Conservation (phyloP, 2,888 invertebrate species). For the Leistus spinibarbis region DNA sequence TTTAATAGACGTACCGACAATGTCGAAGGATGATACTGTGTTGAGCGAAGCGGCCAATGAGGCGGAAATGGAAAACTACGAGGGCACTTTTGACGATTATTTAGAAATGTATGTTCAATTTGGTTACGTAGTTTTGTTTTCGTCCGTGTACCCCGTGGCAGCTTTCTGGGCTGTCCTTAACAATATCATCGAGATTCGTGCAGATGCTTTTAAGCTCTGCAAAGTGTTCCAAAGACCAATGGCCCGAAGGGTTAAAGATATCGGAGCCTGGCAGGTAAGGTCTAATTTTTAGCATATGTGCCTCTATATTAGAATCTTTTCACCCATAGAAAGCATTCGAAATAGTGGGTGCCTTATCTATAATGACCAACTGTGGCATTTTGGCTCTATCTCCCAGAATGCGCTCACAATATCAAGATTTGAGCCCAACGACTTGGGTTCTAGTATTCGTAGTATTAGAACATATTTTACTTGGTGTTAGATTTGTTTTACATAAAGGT, state of each 20-base stretch:
- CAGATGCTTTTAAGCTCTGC: conserved; percentile 77
- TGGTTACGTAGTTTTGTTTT: conserved; percentile 78
- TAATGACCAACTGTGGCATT: conserved; percentile 77
- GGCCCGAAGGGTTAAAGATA: conserved; percentile 69
- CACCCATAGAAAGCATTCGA: conserved; percentile 69
- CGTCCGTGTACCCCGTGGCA: conserved; percentile 77
- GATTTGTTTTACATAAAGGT: conserved; percentile 68
- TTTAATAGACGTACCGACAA: conserved; percentile 52
- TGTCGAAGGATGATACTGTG: conserved; percentile 58
- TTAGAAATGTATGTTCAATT: conserved; percentile 80
- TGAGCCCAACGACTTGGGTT: conserved; percentile 57
- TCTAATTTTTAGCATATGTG: background rate
- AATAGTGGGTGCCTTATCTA: conserved; percentile 69
- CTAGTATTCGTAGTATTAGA: conserved; percentile 71
- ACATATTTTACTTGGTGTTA: conserved; percentile 69
- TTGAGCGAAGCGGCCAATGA: conserved; percentile 62
- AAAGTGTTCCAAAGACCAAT: conserved; percentile 72
- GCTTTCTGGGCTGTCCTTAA: conserved; percentile 76
- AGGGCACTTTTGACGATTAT: conserved; percentile 79
- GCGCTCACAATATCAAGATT: conserved; percentile 48
- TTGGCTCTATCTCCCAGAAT: conserved; percentile 72
- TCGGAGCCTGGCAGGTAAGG: conserved; percentile 77
- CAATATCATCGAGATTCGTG: conserved; percentile 75
- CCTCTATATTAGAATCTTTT: conserved; percentile 13
- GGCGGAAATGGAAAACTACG: conserved; percentile 70